These are phyloP conservation scores for Gonatopus flavifemur DNA, from an alignment of 1,140 invertebrate species.

Conservation along the genomic window DNA sequence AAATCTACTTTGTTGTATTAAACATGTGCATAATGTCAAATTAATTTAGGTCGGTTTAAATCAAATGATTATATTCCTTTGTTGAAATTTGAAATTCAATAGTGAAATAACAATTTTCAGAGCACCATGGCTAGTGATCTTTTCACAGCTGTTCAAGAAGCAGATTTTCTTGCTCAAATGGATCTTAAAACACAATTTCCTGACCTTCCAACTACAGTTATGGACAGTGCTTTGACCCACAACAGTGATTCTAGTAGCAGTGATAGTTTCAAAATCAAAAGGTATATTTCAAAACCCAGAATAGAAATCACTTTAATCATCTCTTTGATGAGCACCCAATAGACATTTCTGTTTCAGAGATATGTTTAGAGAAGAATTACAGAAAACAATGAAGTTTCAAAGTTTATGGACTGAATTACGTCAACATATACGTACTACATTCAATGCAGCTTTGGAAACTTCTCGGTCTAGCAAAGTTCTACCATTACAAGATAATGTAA, in stretches of 20 bases:
- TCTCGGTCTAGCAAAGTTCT: conserved; percentile 33
- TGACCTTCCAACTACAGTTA: not conserved
- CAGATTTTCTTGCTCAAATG: not conserved
- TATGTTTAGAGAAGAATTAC: conserved; percentile 53
- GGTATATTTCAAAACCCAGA: conserved; percentile 28
- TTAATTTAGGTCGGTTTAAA: not conserved
- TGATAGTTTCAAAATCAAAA: conserved; percentile 42
- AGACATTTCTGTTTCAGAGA: conserved; percentile 34
- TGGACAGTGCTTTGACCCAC: conserved; percentile 10
- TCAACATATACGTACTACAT: conserved; percentile 56
- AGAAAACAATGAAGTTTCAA: conserved; percentile 59
- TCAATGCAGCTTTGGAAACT: conserved; percentile 53
- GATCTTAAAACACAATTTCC: not conserved
- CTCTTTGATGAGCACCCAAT: not conserved
- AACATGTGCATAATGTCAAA: not conserved
- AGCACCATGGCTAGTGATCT: conserved; percentile 3
- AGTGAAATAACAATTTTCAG: conserved; percentile 13
- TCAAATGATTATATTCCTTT: not conserved
- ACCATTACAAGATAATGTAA: conserved; percentile 34
- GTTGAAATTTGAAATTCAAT: not conserved
- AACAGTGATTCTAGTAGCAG: conserved; percentile 35
- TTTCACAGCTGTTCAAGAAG: conserved; percentile 17
- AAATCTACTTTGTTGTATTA: not conserved
- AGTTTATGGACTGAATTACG: conserved; percentile 61
- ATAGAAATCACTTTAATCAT: conserved; percentile 1